Evolutionary conservation across 2,797 vertebrate species (phyloP).

Genomic region (Tapera naevia): DNA sequence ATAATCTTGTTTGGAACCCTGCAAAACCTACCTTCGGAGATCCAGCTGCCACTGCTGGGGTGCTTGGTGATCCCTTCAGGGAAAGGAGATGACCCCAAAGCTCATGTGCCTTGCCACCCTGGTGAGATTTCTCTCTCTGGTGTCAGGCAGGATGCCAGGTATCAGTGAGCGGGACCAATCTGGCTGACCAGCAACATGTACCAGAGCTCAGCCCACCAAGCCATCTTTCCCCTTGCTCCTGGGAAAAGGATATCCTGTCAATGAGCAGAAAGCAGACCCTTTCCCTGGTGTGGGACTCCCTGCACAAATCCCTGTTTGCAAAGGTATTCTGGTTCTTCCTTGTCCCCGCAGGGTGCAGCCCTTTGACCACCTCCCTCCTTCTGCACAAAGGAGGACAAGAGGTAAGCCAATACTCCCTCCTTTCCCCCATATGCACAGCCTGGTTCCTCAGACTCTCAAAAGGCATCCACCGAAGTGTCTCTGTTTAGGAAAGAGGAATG

Average conservation of each 20-base stretch:
- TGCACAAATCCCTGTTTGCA: neutral
- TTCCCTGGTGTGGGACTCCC: neutral
- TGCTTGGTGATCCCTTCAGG: rapidly evolving
- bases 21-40: neutral
- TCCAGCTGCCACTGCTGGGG: neutral
- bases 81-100: neutral
- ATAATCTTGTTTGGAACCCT: neutral
- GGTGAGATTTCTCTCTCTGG: neutral
- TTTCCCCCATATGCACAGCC: neutral
- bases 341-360: neutral
- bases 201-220: neutral
- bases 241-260: neutral
- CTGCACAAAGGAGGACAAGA: neutral
- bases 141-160: rapidly evolving
- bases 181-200: neutral
- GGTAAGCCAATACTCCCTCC: neutral
- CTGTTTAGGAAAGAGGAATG: neutral
- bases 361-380: neutral
- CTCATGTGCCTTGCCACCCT: neutral
- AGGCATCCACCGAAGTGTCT: neutral
- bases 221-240: neutral
- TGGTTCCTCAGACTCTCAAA: neutral
- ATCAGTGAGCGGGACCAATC: neutral
- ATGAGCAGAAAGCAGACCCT: neutral
- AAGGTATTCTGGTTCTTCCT: neutral